These are phyloP conservation scores for Anagrus nilaparvatae DNA, from an alignment of 1,140 invertebrate genomes.

Conservation along the genomic window DNA sequence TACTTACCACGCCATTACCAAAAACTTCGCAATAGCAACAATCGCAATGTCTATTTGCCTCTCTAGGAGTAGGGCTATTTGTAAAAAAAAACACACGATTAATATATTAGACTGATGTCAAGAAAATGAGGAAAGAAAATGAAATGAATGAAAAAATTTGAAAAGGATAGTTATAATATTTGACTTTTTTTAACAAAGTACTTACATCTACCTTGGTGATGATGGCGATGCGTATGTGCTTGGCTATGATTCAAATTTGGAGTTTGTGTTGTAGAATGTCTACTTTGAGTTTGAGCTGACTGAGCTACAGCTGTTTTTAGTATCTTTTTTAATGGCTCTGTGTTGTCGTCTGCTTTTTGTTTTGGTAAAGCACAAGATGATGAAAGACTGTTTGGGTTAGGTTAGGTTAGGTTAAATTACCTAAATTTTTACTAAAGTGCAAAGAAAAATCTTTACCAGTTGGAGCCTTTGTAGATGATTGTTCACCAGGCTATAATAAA, in stretches of 20 bases:
- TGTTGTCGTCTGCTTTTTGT: not conserved
- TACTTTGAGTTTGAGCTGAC: slow-evolving; percentile 29
- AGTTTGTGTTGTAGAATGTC: slow-evolving; percentile 39
- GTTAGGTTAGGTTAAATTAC: too few relatives aligned
- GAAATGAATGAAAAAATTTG: too few relatives aligned
- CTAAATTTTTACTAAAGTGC: too few relatives aligned
- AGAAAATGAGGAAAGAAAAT: slow-evolving; percentile 8
- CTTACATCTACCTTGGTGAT: slow-evolving; percentile 27
- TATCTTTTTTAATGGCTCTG: slow-evolving; percentile 10
- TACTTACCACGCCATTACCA: slow-evolving; percentile 55
- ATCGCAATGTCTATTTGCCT: slow-evolving; percentile 53
- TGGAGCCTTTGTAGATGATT: too few relatives aligned
- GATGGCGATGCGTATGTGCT: slow-evolving; percentile 14
- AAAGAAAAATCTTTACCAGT: too few relatives aligned
- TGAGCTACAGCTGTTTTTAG: slow-evolving; percentile 6
- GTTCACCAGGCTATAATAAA: too few relatives aligned
- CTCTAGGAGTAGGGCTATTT: slow-evolving; percentile 40
- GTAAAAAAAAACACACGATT: too few relatives aligned
- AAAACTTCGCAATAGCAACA: slow-evolving; percentile 67
- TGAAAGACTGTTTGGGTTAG: too few relatives aligned
- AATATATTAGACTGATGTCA: too few relatives aligned
- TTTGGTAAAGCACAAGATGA: not conserved
- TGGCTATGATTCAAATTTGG: slow-evolving; percentile 27
- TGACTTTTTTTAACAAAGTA: too few relatives aligned
- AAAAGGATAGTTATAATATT: too few relatives aligned